Percentiles rank a stretch among this genome's conserved stretches.
Evolutionary conservation across 2,888 invertebrate species (phyloP).

Genomic region (Mantis religiosa): DNA sequence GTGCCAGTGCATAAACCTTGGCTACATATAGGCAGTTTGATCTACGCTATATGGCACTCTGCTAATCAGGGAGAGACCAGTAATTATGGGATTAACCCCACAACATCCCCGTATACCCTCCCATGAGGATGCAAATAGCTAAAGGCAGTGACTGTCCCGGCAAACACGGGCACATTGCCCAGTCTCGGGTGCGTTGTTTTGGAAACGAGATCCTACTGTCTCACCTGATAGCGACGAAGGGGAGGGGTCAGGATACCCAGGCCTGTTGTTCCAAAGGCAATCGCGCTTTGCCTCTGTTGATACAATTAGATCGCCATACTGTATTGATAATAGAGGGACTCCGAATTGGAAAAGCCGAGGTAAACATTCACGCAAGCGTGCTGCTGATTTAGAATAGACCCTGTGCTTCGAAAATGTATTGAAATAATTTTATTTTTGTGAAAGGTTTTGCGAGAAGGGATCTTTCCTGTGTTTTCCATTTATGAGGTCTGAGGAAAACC

Average conservation of each 20-base stretch:
- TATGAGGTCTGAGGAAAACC: no score
- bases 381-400: no score
- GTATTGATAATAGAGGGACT: not conserved
- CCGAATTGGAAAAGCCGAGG: not conserved
- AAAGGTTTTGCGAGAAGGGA: no score
- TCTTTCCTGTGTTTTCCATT: no score
- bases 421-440: no score
- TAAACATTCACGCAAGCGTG: no score
- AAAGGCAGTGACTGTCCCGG: not conserved
- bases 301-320: not conserved
- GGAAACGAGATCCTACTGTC: not conserved
- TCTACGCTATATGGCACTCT: not conserved
- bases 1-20: not conserved
- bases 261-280: no score
- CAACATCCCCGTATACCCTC: not conserved
- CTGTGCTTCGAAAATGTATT: no score
- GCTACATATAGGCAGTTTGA: not conserved
- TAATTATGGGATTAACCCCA: not conserved
- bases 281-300: not conserved
- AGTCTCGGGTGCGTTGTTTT: not conserved
- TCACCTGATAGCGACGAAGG: not conserved
- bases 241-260: no score
- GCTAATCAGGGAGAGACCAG: not conserved
- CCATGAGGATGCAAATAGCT: not conserved
- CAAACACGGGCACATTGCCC: not conserved